Evolutionary conservation across 2,797 vertebrate species (phyloP).

Genomic region (Danio tinwini): DNA sequence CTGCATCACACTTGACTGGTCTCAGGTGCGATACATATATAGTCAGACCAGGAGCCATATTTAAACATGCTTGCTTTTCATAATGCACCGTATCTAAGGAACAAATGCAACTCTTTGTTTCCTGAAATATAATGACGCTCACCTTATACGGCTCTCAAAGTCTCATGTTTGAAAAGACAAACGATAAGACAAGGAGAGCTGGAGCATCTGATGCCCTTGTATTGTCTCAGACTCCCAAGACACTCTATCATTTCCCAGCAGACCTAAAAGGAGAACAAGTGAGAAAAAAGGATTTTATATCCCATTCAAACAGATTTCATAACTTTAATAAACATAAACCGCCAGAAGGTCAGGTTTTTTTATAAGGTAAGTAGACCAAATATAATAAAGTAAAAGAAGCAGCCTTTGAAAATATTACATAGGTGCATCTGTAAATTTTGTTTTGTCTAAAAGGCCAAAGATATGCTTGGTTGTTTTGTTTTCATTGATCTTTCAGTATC

Average conservation of each 20-base stretch:
- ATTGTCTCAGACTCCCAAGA: constrained; percentile 6
- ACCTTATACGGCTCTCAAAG: not conserved
- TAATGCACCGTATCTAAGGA: not conserved
- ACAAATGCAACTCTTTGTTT: not conserved
- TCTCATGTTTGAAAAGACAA: not conserved
- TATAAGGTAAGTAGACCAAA: not conserved
- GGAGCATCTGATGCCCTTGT: constrained; percentile 7
- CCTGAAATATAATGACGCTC: not conserved
- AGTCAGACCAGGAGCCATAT: constrained; percentile 2
- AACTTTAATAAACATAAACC: not conserved
- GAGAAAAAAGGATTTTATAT: not conserved
- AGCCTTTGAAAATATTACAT: not conserved
- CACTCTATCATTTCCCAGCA: constrained; percentile 14
- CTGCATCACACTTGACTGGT: constrained; percentile 15
- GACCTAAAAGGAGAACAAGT: constrained; percentile 7
- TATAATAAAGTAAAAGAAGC: not conserved
- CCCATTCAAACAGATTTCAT: not conserved
- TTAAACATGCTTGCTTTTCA: constrained; percentile 7
- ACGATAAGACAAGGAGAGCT: not conserved
- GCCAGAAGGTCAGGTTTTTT: not conserved
- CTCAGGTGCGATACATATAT: not conserved
- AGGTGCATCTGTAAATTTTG: not conserved
- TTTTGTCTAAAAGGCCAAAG: not conserved
- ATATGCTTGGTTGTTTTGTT: not conserved
- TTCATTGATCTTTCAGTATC: not conserved